Base-by-base conservation (phyloP, 2,797 vertebrate species). In the Otus scops region DNA sequence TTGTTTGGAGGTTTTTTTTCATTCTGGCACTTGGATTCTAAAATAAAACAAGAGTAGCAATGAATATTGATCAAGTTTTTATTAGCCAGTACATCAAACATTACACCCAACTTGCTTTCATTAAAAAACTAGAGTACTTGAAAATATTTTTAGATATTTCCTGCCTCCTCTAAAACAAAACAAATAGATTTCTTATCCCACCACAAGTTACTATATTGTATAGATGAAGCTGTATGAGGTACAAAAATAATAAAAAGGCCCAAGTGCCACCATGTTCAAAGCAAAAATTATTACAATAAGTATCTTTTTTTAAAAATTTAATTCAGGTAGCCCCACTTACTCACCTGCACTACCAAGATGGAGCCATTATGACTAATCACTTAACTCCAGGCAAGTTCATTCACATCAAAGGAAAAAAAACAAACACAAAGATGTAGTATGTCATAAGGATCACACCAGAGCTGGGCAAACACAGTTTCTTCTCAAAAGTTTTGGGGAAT, bases 381-480 rank as follows among this genome's bases (percentile, higher is more conserved):
- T 68, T 92, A 60, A 95, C 56, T 91, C 71, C 89, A 88, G 89
- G 85, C 95, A 96, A 91, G 84, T 92, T 80, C 68, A 77, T 76
- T 92, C 87, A 95, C 92, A 95, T 95, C 95, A 96, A 95, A 95
- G 77, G 51, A 80, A 75, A 93, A 70, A 93, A 94, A 47, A 14
- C 10, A 69, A 91, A 91, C 30, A 60, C 38, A 80, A 83, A 91
- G 74, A 85, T 27, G 11, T 76, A 69, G 36, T 26, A 77, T 56
- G 71, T 91, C 8, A 7, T 87, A 64, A 91, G 69, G 38, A 92
- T 90, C 54, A 84, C 27, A 78, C 3, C 30, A 19, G n/a, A 74
- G 43, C 36, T 70, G 53, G 54, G 54, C 19, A 91, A 91, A 74
- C 18, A 45, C 6, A 23, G 24, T 67, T 80, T 87, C 20, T 89